Conservation (phyloP, 2,888 invertebrate genomes). For the Eledone cirrhosa region DNA sequence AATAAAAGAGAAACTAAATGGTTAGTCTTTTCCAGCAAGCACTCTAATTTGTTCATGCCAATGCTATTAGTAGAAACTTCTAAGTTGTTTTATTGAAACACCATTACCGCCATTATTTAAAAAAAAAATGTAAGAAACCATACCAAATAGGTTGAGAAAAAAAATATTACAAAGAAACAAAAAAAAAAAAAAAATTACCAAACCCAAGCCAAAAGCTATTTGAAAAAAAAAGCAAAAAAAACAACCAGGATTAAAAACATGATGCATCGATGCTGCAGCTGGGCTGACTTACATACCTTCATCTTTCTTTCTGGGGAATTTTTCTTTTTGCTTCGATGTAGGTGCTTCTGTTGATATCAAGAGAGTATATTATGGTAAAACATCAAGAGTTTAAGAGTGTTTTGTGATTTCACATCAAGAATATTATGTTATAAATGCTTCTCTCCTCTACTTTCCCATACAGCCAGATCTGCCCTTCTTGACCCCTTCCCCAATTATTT, state of each 20-base stretch:
- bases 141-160: neutral
- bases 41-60: too few species aligned
- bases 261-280: constrained; percentile 9
- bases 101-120: neutral
- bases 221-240: neutral
- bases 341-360: constrained; percentile 27
- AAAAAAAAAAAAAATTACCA: neutral
- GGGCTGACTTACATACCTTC: constrained; percentile 24
- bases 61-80: too few species aligned
- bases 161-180: neutral
- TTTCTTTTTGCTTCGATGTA: constrained; percentile 25
- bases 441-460: too few species aligned
- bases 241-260: neutral
- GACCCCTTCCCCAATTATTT: too few species aligned
- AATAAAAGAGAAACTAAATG: too few species aligned
- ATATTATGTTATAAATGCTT: too few species aligned
- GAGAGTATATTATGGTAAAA: neutral
- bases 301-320: constrained; percentile 25
- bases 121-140: neutral
- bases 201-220: constrained; percentile 18
- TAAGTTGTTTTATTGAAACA: too few species aligned
- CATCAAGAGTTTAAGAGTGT: too few species aligned
- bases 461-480: too few species aligned
- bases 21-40: too few species aligned
- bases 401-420: too few species aligned